Evolutionary conservation across 2,888 invertebrate species (phyloP).

Genomic region (Timandra comae): DNA sequence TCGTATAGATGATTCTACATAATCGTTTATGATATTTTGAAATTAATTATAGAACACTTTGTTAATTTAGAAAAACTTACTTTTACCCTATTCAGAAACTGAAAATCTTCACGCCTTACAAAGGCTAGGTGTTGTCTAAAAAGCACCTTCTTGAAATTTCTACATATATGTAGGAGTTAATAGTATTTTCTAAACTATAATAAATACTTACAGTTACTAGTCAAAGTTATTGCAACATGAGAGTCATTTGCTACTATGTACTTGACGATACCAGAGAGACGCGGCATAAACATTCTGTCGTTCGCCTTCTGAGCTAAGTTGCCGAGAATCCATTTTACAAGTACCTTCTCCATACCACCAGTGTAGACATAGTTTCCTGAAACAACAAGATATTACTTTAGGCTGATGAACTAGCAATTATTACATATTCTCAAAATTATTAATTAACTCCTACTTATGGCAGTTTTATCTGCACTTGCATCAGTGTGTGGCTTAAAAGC

Average conservation of each 20-base stretch:
- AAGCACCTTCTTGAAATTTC: background rate
- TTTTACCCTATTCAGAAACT: background rate
- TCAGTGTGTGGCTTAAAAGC: too few species aligned
- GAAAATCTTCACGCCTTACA: background rate
- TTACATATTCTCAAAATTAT: background rate
- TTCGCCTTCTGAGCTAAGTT: slow-evolving; percentile 44
- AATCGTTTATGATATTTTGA: too few species aligned
- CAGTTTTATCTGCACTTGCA: too few species aligned
- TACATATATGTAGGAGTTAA: background rate
- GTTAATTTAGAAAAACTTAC: too few species aligned
- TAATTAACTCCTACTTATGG: too few species aligned
- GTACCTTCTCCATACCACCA: slow-evolving; percentile 66
- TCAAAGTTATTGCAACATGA: slow-evolving; percentile 54
- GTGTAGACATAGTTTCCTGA: slow-evolving; percentile 60
- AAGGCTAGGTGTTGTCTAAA: too few species aligned
- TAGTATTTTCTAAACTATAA: background rate
- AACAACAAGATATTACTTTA: slow-evolving; percentile 13
- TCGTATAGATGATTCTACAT: too few species aligned
- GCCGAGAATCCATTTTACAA: slow-evolving; percentile 66
- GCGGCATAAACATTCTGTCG: slow-evolving; percentile 59
- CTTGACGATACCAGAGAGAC: slow-evolving; percentile 58
- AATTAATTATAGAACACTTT: too few species aligned
- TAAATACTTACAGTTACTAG: slow-evolving; percentile 65
- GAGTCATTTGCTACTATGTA: slow-evolving; percentile 50
- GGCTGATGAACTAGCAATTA: background rate